Conservation (phyloP, 1,140 invertebrate species). For the Leptoteleia sp. region DNA sequence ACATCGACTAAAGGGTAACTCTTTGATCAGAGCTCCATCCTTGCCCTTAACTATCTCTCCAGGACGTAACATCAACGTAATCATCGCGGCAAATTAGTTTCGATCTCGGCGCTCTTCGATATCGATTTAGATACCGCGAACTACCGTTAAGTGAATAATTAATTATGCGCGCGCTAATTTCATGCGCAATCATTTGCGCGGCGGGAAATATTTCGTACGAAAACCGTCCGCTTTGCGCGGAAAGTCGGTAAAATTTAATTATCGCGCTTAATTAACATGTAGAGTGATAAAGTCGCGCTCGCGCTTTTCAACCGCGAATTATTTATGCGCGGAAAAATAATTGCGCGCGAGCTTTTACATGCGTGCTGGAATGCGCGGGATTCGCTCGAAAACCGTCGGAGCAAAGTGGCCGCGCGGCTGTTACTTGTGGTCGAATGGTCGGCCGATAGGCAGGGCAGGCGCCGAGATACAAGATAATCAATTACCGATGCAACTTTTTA, state of each 20-base stretch:
- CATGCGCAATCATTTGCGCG: neutral
- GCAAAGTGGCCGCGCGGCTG: constrained; percentile 54
- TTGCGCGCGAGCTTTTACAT: constrained; percentile 30
- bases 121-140: constrained; percentile 52
- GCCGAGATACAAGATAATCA: constrained; percentile 75
- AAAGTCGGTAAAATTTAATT: constrained; percentile 39
- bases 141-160: constrained; percentile 46
- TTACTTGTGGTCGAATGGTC: constrained; percentile 44
- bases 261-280: constrained; percentile 56
- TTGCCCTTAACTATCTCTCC: too few species aligned
- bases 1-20: too few species aligned
- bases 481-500: constrained; percentile 75
- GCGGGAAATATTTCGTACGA: constrained; percentile 32
- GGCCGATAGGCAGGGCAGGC: constrained; percentile 58
- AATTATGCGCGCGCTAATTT: constrained; percentile 25
- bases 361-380: constrained; percentile 58
- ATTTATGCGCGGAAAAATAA: constrained; percentile 50
- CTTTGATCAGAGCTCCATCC: too few species aligned
- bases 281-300: constrained; percentile 37
- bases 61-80: too few species aligned
- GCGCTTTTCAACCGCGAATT: constrained; percentile 28
- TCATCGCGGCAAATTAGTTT: constrained; percentile 29
- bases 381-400: constrained; percentile 54
- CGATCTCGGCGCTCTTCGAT: constrained; percentile 32
- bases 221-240: constrained; percentile 24